Percentiles rank a stretch among this genome's conserved stretches.
phyloP scores from a whole-genome alignment of 2,888 invertebrate genomes.

The Agrotis ipsilon region DNA sequence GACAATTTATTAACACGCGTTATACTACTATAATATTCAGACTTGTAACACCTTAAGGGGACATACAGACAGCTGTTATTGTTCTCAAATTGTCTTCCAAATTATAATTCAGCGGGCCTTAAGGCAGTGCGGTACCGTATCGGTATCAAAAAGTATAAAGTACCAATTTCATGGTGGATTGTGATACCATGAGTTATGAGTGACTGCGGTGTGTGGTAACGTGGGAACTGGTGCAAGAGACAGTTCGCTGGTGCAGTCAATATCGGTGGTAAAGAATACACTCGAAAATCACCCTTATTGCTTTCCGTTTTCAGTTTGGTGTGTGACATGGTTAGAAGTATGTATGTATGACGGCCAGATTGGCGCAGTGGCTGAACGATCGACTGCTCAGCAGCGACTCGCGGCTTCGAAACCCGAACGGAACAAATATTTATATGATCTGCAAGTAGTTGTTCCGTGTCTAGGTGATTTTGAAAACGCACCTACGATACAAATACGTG shows the following conservation, averaged over 20 bases:
- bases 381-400: too few species aligned
- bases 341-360: too few species aligned
- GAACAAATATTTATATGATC: too few species aligned
- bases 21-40: conserved; percentile 4
- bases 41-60: conserved; percentile 11
- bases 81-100: conserved; percentile 35
- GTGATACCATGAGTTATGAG: conserved; percentile 55
- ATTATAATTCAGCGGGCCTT: conserved; percentile 43
- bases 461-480: too few species aligned
- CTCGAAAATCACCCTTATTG: neutral
- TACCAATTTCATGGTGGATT: conserved; percentile 68
- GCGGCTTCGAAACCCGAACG: too few species aligned
- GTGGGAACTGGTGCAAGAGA: conserved; percentile 49
- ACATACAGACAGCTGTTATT: conserved; percentile 14
- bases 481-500: too few species aligned
- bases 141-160: conserved; percentile 42
- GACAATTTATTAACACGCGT: conserved; percentile 2
- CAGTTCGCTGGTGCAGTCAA: conserved; percentile 6
- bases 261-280: neutral
- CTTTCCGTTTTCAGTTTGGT: too few species aligned
- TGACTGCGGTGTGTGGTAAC: conserved; percentile 19
- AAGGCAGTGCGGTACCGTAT: conserved; percentile 26
- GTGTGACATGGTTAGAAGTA: too few species aligned
- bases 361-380: too few species aligned
- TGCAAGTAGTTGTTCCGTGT: too few species aligned